Evolutionary conservation across 2,797 vertebrate genomes (phyloP).

Genomic region (Enteromius afrohamiltoni): DNA sequence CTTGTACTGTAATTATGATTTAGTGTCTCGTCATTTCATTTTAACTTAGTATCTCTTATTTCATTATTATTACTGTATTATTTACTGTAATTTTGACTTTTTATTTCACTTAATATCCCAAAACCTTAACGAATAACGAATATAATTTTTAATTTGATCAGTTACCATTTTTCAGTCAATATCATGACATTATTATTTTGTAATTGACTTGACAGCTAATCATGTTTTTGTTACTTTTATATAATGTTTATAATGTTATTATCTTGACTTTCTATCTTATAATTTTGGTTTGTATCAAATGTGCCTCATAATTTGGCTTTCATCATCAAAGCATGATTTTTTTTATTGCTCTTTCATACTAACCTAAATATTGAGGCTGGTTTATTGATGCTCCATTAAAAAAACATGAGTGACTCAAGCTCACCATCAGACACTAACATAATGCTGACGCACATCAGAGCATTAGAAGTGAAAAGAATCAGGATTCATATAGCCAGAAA

Average conservation of each 20-base stretch:
- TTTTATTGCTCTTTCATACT: neutral
- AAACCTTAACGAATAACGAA: neutral
- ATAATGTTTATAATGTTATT: neutral
- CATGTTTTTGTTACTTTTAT: neutral
- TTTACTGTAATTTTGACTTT: too few relatives aligned
- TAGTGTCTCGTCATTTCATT: neutral
- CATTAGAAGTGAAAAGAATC: neutral
- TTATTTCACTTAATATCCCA: neutral
- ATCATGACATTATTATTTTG: too few relatives aligned
- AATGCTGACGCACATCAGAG: neutral
- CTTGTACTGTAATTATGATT: neutral
- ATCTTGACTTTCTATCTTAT: neutral
- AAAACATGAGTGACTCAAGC: neutral
- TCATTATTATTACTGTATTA: too few relatives aligned
- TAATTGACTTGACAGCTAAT: neutral
- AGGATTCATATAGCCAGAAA: neutral
- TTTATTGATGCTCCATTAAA: neutral
- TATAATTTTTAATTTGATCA: too few relatives aligned
- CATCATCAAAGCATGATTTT: neutral
- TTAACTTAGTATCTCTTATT: too few relatives aligned
- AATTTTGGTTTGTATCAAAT: too few relatives aligned
- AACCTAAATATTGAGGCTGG: neutral
- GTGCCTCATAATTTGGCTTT: neutral
- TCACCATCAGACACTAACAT: neutral
- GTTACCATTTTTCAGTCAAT: too few relatives aligned